Evolutionary conservation across 2,113 vertebrate species (phyloP), one percentile per base, ranked within the genome.

Genomic region (Rhinolophus ferrumequinum): DNA sequence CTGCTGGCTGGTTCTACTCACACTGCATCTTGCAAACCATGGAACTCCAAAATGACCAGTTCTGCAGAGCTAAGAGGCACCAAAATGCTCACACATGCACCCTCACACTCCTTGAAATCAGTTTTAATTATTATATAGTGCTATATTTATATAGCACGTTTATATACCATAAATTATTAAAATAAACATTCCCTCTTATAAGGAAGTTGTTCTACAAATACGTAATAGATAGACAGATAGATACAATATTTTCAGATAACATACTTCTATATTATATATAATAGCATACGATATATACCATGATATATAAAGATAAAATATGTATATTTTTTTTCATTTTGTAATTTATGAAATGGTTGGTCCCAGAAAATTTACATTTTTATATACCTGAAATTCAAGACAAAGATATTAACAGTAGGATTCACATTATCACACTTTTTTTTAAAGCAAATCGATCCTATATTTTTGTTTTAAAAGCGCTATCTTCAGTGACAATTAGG

Each of bases 401-500:
- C 22, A 77, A 87, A 38, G 16, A 80, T 54, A 47, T 73, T 92
- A 64, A 92, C 12, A 81, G 41, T 69, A 92, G 30, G 30, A 72
- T 52, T 96, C 58, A 96, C 6, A 58, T 6, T 80, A 64, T 66
- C 38, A 87, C 6, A 54, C 7, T 72, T 47, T 69, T 54, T 89
- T 73, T 88, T 54, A 80, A 80, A 85, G 44, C 8, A 97, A 88
- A 79, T 69, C 88, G 16, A 19, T 93, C 28, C 33, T 67, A 4
- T 75, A 88, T 41, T 24, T 94, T 90, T 91, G 21, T 38, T 82
- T 88, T 96, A 80, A 70, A 90, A 95, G 38, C 92, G 47, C 21
- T 93, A 83, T 96, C 85, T 95, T 91, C 76, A 95, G 79, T 86
- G 91, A 58, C 56, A 95, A 67, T 81, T 81, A 96, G 18, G 14